Percentiles rank a stretch among this genome's conserved stretches.
These are phyloP conservation scores for Adelphocoris suturalis DNA, from an alignment of 2,888 invertebrate genomes.

Conservation along the genomic window DNA sequence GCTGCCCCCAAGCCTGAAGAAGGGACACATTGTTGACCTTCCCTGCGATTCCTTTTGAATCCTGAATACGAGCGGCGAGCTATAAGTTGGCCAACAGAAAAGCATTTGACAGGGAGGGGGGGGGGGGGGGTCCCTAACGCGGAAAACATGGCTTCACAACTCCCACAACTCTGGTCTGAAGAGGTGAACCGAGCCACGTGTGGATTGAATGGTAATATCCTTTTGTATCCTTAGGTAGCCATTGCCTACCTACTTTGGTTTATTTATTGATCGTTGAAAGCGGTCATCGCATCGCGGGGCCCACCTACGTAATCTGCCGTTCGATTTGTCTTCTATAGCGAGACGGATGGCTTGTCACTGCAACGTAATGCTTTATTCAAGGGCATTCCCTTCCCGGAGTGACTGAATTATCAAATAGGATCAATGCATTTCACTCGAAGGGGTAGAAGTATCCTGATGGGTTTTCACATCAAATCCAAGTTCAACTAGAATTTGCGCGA, in stretches of 20 bases:
- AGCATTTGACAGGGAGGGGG: background rate
- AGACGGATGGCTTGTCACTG: conserved; percentile 32
- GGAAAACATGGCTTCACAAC: conserved; percentile 27
- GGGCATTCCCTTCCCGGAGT: conserved; percentile 6
- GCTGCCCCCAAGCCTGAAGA: background rate
- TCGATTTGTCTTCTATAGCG: conserved; percentile 35
- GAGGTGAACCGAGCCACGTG: conserved; percentile 16
- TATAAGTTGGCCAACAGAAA: background rate
- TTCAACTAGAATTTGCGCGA: background rate
- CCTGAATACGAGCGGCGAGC: conserved; percentile 15
- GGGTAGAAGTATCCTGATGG: background rate
- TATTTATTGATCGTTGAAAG: conserved; percentile 9
- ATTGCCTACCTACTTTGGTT: conserved; percentile 1
- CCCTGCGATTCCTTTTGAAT: conserved; percentile 17
- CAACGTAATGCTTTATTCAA: conserved; percentile 23
- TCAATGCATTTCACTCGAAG: conserved; percentile 31
- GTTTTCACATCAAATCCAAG: background rate
- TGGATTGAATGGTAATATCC: conserved; percentile 20
- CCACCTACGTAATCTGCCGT: conserved; percentile 7
- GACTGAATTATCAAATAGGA: conserved; percentile 20
- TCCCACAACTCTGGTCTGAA: background rate
- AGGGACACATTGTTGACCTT: conserved; percentile 23
- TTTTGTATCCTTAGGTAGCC: background rate
- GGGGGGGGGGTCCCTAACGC: background rate
- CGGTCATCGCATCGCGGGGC: background rate